Percentiles rank a stretch among this genome's conserved stretches.
phyloP scores from a whole-genome alignment of 2,797 vertebrate genomes.

The Enteromius thamalakanensis region DNA sequence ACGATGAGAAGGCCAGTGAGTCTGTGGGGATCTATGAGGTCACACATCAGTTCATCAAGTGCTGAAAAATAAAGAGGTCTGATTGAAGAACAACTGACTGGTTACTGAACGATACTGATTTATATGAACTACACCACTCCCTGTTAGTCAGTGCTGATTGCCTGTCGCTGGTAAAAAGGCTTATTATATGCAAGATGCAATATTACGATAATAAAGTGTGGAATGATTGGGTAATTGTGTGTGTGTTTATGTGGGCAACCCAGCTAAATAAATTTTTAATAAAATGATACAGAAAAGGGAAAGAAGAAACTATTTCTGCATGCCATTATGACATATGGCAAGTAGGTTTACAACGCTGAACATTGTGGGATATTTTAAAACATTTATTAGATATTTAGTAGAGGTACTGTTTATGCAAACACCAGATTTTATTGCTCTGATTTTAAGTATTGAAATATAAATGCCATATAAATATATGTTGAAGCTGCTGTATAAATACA shows the following conservation, averaged over 20 bases:
- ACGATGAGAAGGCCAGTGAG: slow-evolving; percentile 90
- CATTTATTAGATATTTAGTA: neutral
- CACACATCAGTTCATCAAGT: slow-evolving; percentile 92
- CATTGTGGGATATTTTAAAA: neutral
- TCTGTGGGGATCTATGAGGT: slow-evolving; percentile 98
- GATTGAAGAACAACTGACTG: neutral
- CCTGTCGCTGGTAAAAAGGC: neutral
- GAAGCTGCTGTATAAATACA: neutral
- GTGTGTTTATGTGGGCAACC: neutral
- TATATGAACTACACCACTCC: neutral
- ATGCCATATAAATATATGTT: too few relatives aligned
- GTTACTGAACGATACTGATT: neutral
- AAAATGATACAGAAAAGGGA: neutral
- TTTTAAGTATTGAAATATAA: neutral
- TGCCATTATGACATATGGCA: neutral
- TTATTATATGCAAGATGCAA: neutral
- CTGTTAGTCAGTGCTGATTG: neutral
- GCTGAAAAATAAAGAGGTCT: slow-evolving; percentile 67
- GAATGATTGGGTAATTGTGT: neutral
- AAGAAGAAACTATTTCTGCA: neutral
- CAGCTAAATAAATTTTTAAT: neutral
- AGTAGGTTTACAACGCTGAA: neutral
- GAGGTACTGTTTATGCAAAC: neutral
- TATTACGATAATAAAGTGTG: slow-evolving; percentile 41
- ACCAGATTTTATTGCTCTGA: neutral